Conservation (phyloP, 2,797 vertebrate species). For the Macropodus opercularis region DNA sequence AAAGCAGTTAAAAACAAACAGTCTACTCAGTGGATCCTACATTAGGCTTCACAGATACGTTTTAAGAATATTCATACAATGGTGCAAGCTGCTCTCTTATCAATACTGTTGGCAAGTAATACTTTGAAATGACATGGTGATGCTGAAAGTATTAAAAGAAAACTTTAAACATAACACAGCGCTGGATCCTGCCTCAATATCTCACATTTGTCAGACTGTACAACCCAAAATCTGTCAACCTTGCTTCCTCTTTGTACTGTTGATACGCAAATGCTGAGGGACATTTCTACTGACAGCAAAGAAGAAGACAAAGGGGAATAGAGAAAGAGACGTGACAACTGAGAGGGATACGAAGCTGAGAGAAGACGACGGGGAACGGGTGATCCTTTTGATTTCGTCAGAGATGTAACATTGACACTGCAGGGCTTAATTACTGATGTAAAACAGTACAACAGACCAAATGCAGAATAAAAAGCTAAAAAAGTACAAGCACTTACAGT, state of each 20-base stretch:
- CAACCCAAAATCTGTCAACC: slow-evolving; percentile 1
- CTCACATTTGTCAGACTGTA: slow-evolving; percentile 41
- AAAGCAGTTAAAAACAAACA: slow-evolving; percentile 12
- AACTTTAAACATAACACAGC: slow-evolving; percentile 33
- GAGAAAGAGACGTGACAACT: slow-evolving; percentile 15
- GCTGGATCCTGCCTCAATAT: slow-evolving; percentile 12
- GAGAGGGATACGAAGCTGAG: neutral
- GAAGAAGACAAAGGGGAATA: neutral
- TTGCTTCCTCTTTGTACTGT: slow-evolving; percentile 3
- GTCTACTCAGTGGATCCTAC: slow-evolving; percentile 1
- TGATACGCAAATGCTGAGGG: slow-evolving; percentile 9
- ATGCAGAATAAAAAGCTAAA: neutral
- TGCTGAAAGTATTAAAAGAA: slow-evolving; percentile 36
- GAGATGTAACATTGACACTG: slow-evolving; percentile 14
- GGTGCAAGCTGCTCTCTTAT: slow-evolving; percentile 35
- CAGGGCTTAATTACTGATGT: neutral
- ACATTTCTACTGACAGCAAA: slow-evolving; percentile 14
- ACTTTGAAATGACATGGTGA: slow-evolving; percentile 34
- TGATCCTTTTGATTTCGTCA: neutral
- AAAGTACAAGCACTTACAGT: neutral
- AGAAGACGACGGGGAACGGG: neutral
- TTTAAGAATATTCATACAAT: slow-evolving; percentile 15
- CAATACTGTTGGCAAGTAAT: slow-evolving; percentile 55
- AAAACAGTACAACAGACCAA: neutral
- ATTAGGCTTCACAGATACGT: slow-evolving; percentile 12